These are phyloP conservation scores for Podargus strigoides DNA, from an alignment of 2,797 vertebrate genomes.

Conservation along the genomic window DNA sequence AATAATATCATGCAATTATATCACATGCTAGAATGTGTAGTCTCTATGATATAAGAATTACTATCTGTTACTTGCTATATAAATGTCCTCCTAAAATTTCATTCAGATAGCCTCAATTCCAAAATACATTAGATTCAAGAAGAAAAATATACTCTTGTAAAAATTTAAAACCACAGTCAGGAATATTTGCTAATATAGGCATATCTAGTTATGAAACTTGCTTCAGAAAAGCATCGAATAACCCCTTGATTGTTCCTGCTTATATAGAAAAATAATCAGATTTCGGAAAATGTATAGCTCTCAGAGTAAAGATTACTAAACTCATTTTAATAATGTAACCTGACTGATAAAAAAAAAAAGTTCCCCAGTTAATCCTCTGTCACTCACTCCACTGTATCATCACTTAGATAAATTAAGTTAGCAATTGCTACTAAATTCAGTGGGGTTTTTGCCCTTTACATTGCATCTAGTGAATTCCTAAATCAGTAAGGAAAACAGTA, in stretches of 20 bases:
- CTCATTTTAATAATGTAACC: slow-evolving; percentile 18
- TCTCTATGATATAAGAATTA: neutral
- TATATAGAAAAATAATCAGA: neutral
- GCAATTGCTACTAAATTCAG: neutral
- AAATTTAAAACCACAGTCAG: neutral
- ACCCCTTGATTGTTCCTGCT: neutral
- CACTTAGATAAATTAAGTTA: slow-evolving; percentile 40
- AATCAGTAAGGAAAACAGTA: slow-evolving; percentile 30
- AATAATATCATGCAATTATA: neutral
- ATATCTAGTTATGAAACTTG: neutral
- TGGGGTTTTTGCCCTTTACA: neutral
- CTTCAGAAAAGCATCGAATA: neutral
- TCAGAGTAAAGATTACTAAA: neutral
- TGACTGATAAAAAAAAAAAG: neutral
- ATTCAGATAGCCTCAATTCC: neutral
- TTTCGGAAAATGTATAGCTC: neutral
- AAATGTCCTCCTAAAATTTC: neutral
- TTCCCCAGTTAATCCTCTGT: slow-evolving; percentile 20
- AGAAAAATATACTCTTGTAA: neutral
- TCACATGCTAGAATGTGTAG: accelerated
- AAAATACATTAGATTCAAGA: neutral
- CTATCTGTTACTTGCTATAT: neutral
- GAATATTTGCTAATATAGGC: neutral
- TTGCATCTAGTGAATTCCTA: slow-evolving; percentile 29
- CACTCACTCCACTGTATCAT: neutral